Conservation (phyloP, 2,113 vertebrate species). For the Sorex fumeus region DNA sequence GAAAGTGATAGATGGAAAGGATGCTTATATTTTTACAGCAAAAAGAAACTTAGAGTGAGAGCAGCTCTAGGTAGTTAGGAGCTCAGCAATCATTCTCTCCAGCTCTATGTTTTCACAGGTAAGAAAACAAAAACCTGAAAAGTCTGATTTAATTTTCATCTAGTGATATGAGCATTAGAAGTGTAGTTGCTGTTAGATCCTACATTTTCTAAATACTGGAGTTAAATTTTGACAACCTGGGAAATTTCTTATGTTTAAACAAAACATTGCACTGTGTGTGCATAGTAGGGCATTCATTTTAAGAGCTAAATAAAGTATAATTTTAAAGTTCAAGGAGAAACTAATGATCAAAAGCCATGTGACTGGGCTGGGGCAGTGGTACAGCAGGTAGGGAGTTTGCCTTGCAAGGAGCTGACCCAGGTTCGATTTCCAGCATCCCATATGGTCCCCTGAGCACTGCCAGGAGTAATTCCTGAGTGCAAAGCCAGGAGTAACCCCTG, state of each 20-base stretch:
- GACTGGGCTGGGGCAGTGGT: no score
- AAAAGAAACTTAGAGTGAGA: not conserved
- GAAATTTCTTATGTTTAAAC: not conserved
- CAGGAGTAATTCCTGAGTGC: no score
- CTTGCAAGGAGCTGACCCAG: no score
- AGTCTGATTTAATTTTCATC: not conserved
- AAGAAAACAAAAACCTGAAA: not conserved
- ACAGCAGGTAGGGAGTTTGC: no score
- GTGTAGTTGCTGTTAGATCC: not conserved
- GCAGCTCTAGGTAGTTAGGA: not conserved
- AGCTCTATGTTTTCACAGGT: not conserved
- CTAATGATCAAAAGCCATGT: not conserved
- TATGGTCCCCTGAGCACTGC: no score
- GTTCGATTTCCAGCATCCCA: no score
- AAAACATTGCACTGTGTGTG: not conserved
- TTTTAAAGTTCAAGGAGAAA: not conserved
- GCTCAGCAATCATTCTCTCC: not conserved
- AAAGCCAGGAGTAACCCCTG: no score
- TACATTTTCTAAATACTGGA: not conserved
- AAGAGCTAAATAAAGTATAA: not conserved
- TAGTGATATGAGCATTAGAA: not conserved
- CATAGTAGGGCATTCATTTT: not conserved
- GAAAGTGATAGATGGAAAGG: not conserved
- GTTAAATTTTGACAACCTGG: not conserved
- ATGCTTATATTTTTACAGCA: not conserved